Percentiles rank a stretch among this genome's conserved stretches.
Evolutionary conservation across 2,113 vertebrate species (phyloP).

Genomic region (Catharus fuscescens): DNA sequence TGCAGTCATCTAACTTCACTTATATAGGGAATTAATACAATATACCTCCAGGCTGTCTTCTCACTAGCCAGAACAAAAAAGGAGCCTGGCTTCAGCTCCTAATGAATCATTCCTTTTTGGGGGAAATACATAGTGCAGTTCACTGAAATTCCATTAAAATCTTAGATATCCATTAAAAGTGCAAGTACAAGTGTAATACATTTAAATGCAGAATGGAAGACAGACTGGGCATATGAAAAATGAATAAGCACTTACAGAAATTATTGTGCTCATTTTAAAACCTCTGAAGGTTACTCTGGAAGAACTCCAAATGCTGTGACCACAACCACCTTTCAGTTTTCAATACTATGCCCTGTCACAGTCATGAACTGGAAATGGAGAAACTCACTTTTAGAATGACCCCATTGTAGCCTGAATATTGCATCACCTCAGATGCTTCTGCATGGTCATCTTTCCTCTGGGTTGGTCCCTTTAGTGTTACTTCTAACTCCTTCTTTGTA

Average conservation of each 20-base stretch:
- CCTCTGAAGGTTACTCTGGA: neutral
- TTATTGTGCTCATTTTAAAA: neutral
- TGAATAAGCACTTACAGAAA: slow-evolving; percentile 34
- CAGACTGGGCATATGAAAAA: slow-evolving; percentile 7
- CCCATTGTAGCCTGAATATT: neutral
- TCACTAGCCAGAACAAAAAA: neutral
- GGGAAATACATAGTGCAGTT: neutral
- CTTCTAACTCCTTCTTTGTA: neutral
- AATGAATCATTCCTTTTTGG: neutral
- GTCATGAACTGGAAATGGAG: neutral
- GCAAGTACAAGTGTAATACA: neutral
- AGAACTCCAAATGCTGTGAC: neutral
- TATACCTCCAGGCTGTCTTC: neutral
- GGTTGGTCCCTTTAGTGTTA: neutral
- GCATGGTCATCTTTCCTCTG: neutral
- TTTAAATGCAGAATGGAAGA: slow-evolving; percentile 18
- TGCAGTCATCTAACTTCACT: neutral
- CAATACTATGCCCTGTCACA: neutral
- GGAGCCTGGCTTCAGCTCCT: neutral
- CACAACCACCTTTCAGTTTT: neutral
- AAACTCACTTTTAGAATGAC: neutral
- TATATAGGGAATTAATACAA: neutral
- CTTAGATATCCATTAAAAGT: slow-evolving; percentile 22
- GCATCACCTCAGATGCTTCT: neutral
- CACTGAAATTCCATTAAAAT: slow-evolving; percentile 44